These are phyloP conservation scores for Myanophis thanlyinensis DNA, from an alignment of 2,113 vertebrate species.

Conservation along the genomic window DNA sequence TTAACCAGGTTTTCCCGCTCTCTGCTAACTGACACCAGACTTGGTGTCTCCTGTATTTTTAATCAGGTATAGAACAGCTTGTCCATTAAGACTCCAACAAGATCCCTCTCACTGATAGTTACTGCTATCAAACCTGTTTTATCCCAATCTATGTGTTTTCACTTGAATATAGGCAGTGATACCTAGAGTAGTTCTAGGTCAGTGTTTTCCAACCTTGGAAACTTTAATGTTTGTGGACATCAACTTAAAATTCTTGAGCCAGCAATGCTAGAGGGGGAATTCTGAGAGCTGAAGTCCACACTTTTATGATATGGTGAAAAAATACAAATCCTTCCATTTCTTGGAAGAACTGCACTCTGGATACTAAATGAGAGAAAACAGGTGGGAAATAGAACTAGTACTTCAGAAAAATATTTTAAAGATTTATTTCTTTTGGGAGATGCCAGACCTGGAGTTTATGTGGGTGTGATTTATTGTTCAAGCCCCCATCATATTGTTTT, in stretches of 20 bases:
- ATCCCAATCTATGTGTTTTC: background rate
- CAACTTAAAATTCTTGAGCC: background rate
- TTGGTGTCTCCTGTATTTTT: no score
- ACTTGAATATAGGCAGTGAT: background rate
- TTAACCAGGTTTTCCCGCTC: no score
- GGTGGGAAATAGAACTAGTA: background rate
- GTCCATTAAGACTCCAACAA: no score
- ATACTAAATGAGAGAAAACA: background rate
- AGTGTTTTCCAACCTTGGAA: background rate
- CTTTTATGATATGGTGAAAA: background rate
- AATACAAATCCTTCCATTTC: background rate
- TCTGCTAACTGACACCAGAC: no score
- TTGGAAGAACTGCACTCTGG: background rate
- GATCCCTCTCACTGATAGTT: no score
- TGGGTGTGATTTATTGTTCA: background rate
- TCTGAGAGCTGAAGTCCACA: background rate
- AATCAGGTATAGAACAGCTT: no score
- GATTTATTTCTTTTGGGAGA: background rate
- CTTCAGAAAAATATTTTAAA: background rate
- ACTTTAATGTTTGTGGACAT: background rate
- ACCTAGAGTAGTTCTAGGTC: background rate
- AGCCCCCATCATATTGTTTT: background rate
- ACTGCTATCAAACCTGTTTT: no score
- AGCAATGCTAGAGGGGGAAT: background rate
- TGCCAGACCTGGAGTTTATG: background rate